A percentile compares a stretch with the other conserved stretches of the same genome.
Conservation (phyloP, 2,888 invertebrate species). For the Hypselothyrea guttata region DNA sequence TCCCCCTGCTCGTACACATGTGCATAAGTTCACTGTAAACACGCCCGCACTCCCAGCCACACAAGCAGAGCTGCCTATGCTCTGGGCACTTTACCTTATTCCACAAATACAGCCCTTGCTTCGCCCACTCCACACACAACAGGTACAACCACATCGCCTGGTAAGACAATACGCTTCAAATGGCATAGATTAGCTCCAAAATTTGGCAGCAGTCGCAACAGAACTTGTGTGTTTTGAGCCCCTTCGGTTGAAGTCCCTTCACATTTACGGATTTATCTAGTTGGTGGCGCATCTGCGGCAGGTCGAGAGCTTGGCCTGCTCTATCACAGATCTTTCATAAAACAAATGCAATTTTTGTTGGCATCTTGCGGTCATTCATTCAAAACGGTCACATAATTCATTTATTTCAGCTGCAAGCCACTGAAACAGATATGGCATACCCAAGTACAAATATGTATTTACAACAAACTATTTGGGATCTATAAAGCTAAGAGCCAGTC, state of each 20-base stretch:
- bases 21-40: slow-evolving; percentile 71
- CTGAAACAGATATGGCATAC: too few species aligned
- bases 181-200: slow-evolving; percentile 69
- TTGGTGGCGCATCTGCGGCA: slow-evolving; percentile 32
- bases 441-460: too few species aligned
- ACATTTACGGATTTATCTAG: slow-evolving; percentile 68
- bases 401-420: too few species aligned
- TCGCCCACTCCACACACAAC: slow-evolving; percentile 6
- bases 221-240: slow-evolving; percentile 15
- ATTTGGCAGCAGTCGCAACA: slow-evolving; percentile 42
- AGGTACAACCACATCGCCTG: slow-evolving; percentile 32
- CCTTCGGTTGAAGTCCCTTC: slow-evolving; percentile 45
- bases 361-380: too few species aligned
- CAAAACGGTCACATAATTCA: too few species aligned
- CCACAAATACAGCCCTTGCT: slow-evolving; percentile 29
- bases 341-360: too few species aligned
- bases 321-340: neutral
- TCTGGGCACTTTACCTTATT: slow-evolving; percentile 63
- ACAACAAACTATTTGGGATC: too few species aligned
- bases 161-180: slow-evolving; percentile 75
- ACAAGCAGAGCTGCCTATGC: slow-evolving; percentile 27
- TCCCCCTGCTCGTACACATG: slow-evolving; percentile 60
- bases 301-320: neutral
- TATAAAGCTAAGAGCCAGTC: too few species aligned
- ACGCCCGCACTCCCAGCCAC: slow-evolving; percentile 36